A percentile compares a stretch with the other conserved stretches of the same genome.
Evolutionary conservation across 2,797 vertebrate species (phyloP).

Genomic region (Leptodactylus fallax): DNA sequence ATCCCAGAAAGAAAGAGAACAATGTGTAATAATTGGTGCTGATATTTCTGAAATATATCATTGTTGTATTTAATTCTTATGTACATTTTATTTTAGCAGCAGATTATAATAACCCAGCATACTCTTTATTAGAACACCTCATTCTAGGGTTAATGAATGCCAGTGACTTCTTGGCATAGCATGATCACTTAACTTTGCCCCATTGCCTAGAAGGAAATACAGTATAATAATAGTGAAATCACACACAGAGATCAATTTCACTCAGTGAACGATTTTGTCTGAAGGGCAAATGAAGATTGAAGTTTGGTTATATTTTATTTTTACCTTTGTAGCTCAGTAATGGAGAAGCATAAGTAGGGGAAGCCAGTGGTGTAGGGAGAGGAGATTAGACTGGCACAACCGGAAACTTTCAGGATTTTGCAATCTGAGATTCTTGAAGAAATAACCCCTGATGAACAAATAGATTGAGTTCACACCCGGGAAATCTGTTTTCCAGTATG

Average conservation of each 20-base stretch:
- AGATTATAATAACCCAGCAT: no score
- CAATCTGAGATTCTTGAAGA: conserved; percentile 9
- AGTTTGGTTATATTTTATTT: background rate
- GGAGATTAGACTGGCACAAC: conserved; percentile 7
- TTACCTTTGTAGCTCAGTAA: background rate
- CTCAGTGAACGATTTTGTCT: background rate
- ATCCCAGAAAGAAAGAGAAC: no score
- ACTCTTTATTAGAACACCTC: background rate
- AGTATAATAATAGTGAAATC: background rate
- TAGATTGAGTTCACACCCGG: background rate
- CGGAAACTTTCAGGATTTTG: conserved; percentile 10
- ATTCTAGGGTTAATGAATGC: background rate
- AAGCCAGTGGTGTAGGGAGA: background rate
- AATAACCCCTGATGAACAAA: background rate
- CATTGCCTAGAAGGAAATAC: background rate
- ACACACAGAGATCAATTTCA: background rate
- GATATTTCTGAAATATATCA: background rate
- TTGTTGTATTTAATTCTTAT: no score
- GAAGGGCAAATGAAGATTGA: background rate
- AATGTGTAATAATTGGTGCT: background rate
- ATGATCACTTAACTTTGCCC: background rate
- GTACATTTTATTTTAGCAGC: no score
- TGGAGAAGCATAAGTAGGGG: background rate
- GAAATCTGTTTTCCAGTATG: background rate
- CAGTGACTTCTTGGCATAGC: background rate